Evolutionary conservation across 30 jellyfish, hydroid and myxozoan species (phyloP), one percentile per base, ranked within the genome.

Genomic region (Catostylus mosaicus): DNA sequence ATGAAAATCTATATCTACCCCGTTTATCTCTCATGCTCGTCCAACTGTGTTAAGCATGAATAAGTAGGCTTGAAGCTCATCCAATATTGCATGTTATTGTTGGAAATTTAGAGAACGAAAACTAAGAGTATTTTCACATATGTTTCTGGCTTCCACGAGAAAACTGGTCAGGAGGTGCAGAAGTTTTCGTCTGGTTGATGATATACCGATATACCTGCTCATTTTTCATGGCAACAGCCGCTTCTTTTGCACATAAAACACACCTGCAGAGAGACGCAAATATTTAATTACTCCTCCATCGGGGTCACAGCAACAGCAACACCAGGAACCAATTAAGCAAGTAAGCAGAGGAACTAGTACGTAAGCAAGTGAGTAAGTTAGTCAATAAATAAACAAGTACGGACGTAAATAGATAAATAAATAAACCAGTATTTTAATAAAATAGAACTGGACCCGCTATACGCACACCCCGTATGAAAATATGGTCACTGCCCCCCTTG

Each of bases 141-240:
- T n/a, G 9, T 59, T 37, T n/a, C 71, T 7, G 71, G 19, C 38
- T 59, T 4, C 71, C 71, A 23, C 36, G 23, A 59, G 71, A 29
- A 1, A n/a, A 59, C 11, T 59, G 20, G 38, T 4, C 71, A 1
- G 71, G 71, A 24, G 36, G 38, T 59, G 71, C 4, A 3, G 71
- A 59, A 59, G 71, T 2, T 27, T 24, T 43, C 56, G 12, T 43
- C 56, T 6, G 16, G 12, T 8, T 6, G 16, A 16, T 16, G 56
- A 16, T 43, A 43, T 43, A 48, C 3, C 27, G 63, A 48, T 59
- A 22, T 59, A 59, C 71, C 71, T 59, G 71, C 71, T 59, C 71
- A 59, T 59, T 59, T 59, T 20, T 8, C 71, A 59, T 59, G 71
- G 71, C 71, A 59, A 59, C 71, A 59, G 38, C 67, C 67, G 71